phyloP scores from a whole-genome alignment of 1,140 invertebrate species.

The Acarapis woodi region DNA sequence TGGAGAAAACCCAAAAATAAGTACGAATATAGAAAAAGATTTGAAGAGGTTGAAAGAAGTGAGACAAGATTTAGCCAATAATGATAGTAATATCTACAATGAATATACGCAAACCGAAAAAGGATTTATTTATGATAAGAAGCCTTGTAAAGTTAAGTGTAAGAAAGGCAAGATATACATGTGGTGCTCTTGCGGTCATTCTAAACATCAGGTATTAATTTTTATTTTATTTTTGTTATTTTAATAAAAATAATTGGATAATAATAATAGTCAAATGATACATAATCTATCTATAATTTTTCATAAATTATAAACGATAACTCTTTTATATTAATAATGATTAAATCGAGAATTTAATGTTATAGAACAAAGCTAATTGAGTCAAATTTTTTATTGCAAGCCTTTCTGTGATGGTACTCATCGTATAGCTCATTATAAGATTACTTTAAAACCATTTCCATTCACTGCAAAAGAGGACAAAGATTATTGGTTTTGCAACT shows the following conservation, averaged over 20 bases:
- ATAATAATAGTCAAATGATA: slow-evolving; percentile 1
- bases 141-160: slow-evolving; percentile 48
- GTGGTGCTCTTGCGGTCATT: slow-evolving; percentile 81
- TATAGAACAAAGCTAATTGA: too few relatives aligned
- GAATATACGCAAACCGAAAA: slow-evolving; percentile 19
- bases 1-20: too few relatives aligned
- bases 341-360: too few relatives aligned
- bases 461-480: slow-evolving; percentile 61
- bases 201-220: slow-evolving; percentile 34
- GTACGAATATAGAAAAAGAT: too few relatives aligned
- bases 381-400: slow-evolving; percentile 22
- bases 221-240: too few relatives aligned
- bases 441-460: slow-evolving; percentile 30
- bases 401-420: slow-evolving; percentile 86
- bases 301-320: too few relatives aligned
- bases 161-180: slow-evolving; percentile 48
- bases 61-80: too few relatives aligned
- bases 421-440: slow-evolving; percentile 32
- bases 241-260: too few relatives aligned
- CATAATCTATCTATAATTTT: too few relatives aligned
- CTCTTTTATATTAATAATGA: too few relatives aligned
- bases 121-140: slow-evolving; percentile 51
- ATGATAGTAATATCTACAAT: too few relatives aligned
- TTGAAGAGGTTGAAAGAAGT: too few relatives aligned
- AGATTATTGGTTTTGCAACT: slow-evolving; percentile 92